Percentiles rank a stretch among this genome's conserved stretches.
These are phyloP conservation scores for Temnothorax longispinosus DNA, from an alignment of 1,140 invertebrate species.

Conservation along the genomic window DNA sequence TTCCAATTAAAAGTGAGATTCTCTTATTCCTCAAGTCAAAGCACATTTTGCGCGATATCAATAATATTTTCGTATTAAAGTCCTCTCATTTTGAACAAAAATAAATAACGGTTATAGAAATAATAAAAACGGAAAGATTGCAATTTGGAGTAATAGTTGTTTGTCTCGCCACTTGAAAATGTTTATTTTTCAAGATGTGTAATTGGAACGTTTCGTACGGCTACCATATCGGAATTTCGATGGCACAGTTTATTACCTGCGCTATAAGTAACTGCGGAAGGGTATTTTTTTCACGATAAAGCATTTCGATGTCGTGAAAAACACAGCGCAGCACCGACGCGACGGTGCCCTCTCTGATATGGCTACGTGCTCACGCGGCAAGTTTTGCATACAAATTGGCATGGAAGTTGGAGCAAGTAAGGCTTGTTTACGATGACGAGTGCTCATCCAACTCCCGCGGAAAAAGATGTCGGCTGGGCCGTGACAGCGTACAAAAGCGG, in stretches of 20 bases:
- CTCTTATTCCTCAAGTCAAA: background rate
- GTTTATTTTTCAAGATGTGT: slow-evolving; percentile 8
- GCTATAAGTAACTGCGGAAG: background rate
- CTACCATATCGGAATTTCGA: background rate
- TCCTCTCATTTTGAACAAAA: background rate
- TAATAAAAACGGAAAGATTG: slow-evolving; percentile 12
- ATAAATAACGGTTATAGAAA: background rate
- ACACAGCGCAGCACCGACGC: background rate
- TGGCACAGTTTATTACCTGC: background rate
- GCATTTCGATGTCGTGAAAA: slow-evolving; percentile 24
- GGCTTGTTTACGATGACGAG: slow-evolving; percentile 72
- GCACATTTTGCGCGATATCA: background rate
- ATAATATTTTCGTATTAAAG: slow-evolving; percentile 3
- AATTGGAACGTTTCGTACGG: background rate
- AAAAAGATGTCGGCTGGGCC: slow-evolving; percentile 46
- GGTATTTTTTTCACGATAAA: slow-evolving; percentile 11
- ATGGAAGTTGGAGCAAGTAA: slow-evolving; percentile 48
- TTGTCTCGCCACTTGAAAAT: background rate
- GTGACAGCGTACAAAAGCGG: slow-evolving; percentile 62
- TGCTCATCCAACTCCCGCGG: slow-evolving; percentile 64
- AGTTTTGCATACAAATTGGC: slow-evolving; percentile 75
- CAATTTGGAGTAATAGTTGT: background rate
- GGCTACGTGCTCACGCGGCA: slow-evolving; percentile 54
- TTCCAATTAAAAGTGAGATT: background rate
- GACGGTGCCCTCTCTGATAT: slow-evolving; percentile 35